These are phyloP conservation scores for Cryptus armator DNA, from an alignment of 2,888 invertebrate genomes.

Conservation along the genomic window DNA sequence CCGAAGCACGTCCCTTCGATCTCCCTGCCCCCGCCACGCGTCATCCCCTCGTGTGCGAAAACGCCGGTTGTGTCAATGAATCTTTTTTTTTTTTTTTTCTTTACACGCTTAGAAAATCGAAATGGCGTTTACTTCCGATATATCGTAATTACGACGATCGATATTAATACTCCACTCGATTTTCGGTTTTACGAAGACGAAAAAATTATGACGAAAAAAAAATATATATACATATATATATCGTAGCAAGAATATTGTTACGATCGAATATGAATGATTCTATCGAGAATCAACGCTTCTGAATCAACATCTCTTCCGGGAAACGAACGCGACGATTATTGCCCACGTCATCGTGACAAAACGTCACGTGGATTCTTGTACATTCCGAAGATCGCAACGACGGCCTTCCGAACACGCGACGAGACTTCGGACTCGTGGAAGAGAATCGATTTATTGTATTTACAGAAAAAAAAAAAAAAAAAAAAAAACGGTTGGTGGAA, in stretches of 20 bases:
- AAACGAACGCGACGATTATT: constrained; percentile 2
- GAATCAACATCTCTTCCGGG: constrained; percentile 28
- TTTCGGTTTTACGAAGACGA: neutral
- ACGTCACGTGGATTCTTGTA: constrained; percentile 34
- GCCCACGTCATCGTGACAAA: constrained; percentile 47
- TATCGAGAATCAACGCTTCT: neutral
- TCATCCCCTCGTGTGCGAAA: constrained; percentile 40
- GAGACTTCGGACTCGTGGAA: constrained; percentile 8
- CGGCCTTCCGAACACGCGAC: constrained; percentile 1
- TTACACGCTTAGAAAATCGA: neutral
- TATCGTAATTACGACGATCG: neutral
- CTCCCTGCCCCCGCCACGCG: constrained; percentile 21
- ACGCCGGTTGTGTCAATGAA: constrained; percentile 62
- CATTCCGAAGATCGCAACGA: constrained; percentile 3
- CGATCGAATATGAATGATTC: neutral
- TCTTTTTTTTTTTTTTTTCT: constrained; percentile 24
- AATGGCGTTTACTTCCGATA: neutral
- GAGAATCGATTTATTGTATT: constrained; percentile 4
- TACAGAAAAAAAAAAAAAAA: neutral
- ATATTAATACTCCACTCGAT: neutral
- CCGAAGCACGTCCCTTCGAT: constrained; percentile 22
- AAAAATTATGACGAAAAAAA: neutral
- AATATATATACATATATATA: neutral
- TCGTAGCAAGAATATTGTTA: neutral
- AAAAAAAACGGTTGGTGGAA: neutral